Evolutionary conservation across 1,140 invertebrate species (phyloP), one percentile per base, ranked within the genome.

Genomic region (Lucilia sericata): DNA sequence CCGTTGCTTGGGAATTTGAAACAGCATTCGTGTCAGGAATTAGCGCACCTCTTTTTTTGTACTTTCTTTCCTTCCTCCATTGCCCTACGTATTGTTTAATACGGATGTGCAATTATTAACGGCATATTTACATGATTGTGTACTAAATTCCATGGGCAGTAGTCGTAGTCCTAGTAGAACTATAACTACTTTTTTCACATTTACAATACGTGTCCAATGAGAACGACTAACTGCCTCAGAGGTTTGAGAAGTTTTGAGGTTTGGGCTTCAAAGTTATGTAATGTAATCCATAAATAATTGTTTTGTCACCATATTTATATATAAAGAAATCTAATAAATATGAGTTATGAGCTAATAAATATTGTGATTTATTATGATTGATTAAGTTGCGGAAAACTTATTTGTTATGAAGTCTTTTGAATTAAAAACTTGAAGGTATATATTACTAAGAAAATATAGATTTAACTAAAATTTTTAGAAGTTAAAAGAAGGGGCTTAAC

Each of bases 111-210:
- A 80, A 80, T 80, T 80, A 80, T 80, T 80, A 80, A 80, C 76
- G 76, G 76, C 76, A 80, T 49, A 80, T 80, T 80, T 80, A 80
- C 76, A 80, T 80, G 76, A 80, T 49, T 80, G 76, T 80, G 21
- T 70, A 70, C n/a, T 70, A 70, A 70, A 70, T 70, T 70, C 65
- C 65, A 25, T 70, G 65, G 65, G 5, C 19, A 70, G 19, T 21
- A 70, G 51, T 55, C 42, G 42, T 42, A 42, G 42, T 42, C 42
- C 0, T 42, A 8, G 12, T 2, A 55, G 13, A 55, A 17, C 49
- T 9, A 49, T 12, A 55, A 55, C 51, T 55, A n/a, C 13, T 12
- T 55, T 55, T 55, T 49, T 30, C 2, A 42, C 42, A 42, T 10
- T 30, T 42, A 5, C 10, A 42, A 10, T 55, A 55, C 51, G 51